Percentiles rank a stretch among this genome's conserved stretches.
Evolutionary conservation across 1,140 invertebrate genomes (phyloP).

Genomic region (Drosophila ogumai): DNA sequence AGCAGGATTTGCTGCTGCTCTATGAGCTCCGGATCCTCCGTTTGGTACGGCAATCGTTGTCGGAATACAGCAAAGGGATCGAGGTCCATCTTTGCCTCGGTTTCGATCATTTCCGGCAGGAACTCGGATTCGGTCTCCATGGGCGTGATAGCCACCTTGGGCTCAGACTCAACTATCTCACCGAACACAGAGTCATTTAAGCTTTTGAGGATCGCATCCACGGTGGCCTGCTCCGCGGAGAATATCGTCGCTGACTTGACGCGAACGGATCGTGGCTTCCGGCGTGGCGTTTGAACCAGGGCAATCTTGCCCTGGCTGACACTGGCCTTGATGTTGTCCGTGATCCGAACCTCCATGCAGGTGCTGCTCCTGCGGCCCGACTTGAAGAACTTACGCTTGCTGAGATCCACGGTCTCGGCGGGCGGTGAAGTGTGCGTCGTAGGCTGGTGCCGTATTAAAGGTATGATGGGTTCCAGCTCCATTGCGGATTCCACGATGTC

Average conservation of each 20-base stretch:
- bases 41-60: conserved; percentile 69
- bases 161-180: conserved; percentile 62
- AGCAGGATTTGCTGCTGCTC: conserved; percentile 73
- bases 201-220: conserved; percentile 76
- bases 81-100: neutral
- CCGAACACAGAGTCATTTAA: conserved; percentile 67
- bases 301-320: conserved; percentile 73
- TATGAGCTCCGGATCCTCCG: conserved; percentile 61
- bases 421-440: conserved; percentile 14
- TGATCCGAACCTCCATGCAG: conserved; percentile 75
- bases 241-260: conserved; percentile 70
- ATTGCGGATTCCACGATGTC: conserved; percentile 7
- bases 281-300: conserved; percentile 50
- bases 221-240: conserved; percentile 77
- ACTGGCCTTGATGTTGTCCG: conserved; percentile 72
- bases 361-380: conserved; percentile 63
- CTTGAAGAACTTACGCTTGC: conserved; percentile 77
- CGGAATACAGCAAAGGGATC: conserved; percentile 64
- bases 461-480: conserved; percentile 69
- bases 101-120: conserved; percentile 1
- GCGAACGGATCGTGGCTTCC: conserved; percentile 49
- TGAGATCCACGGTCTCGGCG: conserved; percentile 1
- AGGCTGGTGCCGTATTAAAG: conserved; percentile 57
- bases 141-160: neutral
- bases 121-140: conserved; percentile 20